phyloP scores from a whole-genome alignment of 2,888 invertebrate species.

The Lypha dubia region DNA sequence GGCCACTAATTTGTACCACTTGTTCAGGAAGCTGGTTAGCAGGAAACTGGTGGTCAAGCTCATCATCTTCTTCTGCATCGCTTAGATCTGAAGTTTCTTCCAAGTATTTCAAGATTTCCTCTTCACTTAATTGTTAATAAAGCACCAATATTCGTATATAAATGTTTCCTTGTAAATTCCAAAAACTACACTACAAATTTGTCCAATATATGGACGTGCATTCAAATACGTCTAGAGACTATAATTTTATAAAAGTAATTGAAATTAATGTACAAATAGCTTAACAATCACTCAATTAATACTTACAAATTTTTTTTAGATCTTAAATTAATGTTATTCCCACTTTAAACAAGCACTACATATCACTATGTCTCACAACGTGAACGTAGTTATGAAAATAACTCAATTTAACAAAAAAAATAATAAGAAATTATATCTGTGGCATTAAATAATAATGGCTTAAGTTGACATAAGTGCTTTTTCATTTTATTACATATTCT shows the following conservation, averaged over 20 bases:
- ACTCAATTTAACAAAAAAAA: background rate
- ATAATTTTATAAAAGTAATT: background rate
- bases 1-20: no score
- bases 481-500: no score
- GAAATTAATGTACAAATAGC: background rate
- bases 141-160: no score
- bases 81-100: slow-evolving; percentile 28
- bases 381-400: slow-evolving; percentile 4
- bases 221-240: background rate
- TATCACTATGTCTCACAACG: background rate
- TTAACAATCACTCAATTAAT: background rate
- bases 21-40: no score
- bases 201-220: slow-evolving; percentile 30
- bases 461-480: no score
- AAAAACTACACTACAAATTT: slow-evolving; percentile 23
- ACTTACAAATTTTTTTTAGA: background rate
- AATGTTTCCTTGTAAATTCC: no score
- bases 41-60: no score
- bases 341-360: slow-evolving; percentile 19
- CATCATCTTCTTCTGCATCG: slow-evolving; percentile 24
- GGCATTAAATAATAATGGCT: no score
- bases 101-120: slow-evolving; percentile 33
- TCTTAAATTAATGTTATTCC: no score
- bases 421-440: background rate
- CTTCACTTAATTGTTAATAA: slow-evolving; percentile 27